Evolutionary conservation across 2,888 invertebrate genomes (phyloP), one percentile per base, ranked within the genome.

Genomic region (Parelbella ahira): DNA sequence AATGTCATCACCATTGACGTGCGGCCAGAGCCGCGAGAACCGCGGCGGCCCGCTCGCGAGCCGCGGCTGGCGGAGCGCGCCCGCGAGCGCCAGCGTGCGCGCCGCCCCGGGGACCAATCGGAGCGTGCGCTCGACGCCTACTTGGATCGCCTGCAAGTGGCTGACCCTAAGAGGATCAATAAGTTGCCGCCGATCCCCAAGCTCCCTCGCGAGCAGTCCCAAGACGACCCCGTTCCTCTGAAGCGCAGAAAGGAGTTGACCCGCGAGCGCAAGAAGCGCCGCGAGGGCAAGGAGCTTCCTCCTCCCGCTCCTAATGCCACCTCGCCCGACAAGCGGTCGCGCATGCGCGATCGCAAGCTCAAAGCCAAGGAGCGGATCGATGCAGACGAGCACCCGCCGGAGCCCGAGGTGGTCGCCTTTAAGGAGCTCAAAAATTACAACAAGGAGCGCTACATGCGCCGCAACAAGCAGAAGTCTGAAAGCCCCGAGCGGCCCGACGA

Each of bases 371-470:
- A 49, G 11, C 53, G 54, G n/a, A n/a, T n/a, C n/a, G n/a, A n/a
- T n/a, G n/a, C n/a, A n/a, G n/a, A 57, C 15, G 50, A 58, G 8
- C 58, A 55, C 15, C 47, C 55, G 9, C 33, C 53, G 1, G 65
- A 60, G 18, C 46, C 53, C n/a, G 75, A 69, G 39, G 51, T 63
- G 9, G 75, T 82, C 7, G 57, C 78, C 11, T 90, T 91, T 71
- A 90, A 90, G 67, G 90, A 89, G 58, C 74, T 90, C 23, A 89
- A 89, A 61, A 86, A 83, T 51, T 88, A 87, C 54, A 78, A 86
- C 63, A 90, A 89, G 74, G 89, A 89, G 59, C 87, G 91, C 39
- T 93, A 93, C 81, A 88, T 92, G 66, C 82, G 92, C 42, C 87
- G 92, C 42, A 92, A 92, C 69, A 83, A 89, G 50, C 89, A 90